Evolutionary conservation across 2,888 invertebrate species (phyloP).

Genomic region (Meganola albula): DNA sequence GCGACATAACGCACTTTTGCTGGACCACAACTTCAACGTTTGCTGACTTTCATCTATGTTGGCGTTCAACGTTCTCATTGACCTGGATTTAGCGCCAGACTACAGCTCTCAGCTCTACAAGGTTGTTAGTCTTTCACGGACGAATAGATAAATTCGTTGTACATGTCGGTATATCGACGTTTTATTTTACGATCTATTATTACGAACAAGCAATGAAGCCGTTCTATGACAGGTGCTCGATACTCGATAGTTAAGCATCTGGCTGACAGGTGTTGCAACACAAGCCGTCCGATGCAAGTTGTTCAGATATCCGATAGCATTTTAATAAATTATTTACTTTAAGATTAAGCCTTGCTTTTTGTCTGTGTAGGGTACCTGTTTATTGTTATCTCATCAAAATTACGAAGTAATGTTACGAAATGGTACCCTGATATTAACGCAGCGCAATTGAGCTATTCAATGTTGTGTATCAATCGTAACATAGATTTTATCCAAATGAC

Average conservation of each 20-base stretch:
- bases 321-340: slow-evolving; percentile 30
- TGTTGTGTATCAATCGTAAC: too few species aligned
- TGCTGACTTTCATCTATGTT: too few species aligned
- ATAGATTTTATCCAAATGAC: too few species aligned
- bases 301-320: slow-evolving; percentile 20
- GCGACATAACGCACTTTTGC: too few species aligned
- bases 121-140: slow-evolving; percentile 51
- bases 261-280: slow-evolving; percentile 36
- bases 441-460: too few species aligned
- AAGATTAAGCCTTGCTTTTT: too few species aligned
- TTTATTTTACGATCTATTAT: slow-evolving; percentile 21
- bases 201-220: slow-evolving; percentile 30
- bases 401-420: too few species aligned
- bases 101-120: slow-evolving; percentile 39
- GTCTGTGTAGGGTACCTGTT: too few species aligned
- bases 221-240: slow-evolving; percentile 28
- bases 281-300: slow-evolving; percentile 29
- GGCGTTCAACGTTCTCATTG: slow-evolving; percentile 43
- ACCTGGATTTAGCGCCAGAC: slow-evolving; percentile 39
- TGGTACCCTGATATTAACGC: too few species aligned
- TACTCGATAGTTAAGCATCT: slow-evolving; percentile 39
- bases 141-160: slow-evolving; percentile 26
- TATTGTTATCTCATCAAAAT: too few species aligned
- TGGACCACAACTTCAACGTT: too few species aligned
- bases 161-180: slow-evolving; percentile 30